Conservation (phyloP, 2,797 vertebrate genomes). For the Chelonia mydas region DNA sequence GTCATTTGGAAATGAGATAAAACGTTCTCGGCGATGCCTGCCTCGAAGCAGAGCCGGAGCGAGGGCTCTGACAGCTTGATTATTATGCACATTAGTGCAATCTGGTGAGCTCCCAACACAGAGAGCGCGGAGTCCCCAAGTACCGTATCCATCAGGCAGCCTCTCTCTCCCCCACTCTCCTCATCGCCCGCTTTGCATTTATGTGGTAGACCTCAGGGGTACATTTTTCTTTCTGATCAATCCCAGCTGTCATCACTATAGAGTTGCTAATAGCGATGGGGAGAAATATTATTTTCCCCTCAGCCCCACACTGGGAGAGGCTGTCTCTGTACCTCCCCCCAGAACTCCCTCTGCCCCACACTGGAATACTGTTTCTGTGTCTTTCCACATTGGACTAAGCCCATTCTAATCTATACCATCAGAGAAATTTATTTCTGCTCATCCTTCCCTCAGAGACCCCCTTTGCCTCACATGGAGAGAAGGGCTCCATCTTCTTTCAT, state of each 20-base stretch:
- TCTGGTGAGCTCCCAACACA: conserved; percentile 62
- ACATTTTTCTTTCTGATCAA: conserved; percentile 61
- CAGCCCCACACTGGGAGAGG: not conserved
- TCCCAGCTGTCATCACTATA: conserved; percentile 27
- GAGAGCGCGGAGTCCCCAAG: conserved; percentile 29
- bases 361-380: rapidly evolving
- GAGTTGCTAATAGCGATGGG: conserved; percentile 1
- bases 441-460: not conserved
- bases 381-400: not conserved
- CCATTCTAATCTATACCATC: not conserved
- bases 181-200: conserved; percentile 61
- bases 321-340: not conserved
- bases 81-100: conserved; percentile 70
- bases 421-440: not conserved
- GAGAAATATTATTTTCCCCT: not conserved
- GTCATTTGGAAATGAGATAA: conserved; percentile 81
- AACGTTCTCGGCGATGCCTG: conserved; percentile 64
- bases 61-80: conserved; percentile 73
- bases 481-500: not conserved
- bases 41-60: conserved; percentile 57
- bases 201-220: conserved; percentile 36
- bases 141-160: conserved; percentile 46
- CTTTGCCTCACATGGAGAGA: not conserved
- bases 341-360: not conserved
- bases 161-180: not conserved